phyloP scores from a whole-genome alignment of 2,888 invertebrate species.

The Chromoteleia sp. region DNA sequence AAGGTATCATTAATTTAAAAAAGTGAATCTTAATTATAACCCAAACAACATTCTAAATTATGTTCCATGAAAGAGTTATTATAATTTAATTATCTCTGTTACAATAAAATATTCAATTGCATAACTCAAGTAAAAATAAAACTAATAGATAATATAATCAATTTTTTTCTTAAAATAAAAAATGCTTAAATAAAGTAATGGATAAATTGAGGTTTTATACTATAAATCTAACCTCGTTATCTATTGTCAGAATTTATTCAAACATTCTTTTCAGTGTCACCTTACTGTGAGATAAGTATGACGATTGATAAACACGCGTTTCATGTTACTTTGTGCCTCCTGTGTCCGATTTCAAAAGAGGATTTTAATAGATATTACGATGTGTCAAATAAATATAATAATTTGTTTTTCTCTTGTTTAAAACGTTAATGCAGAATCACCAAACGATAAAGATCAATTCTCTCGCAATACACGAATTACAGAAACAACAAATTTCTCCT shows the following conservation, averaged over 20 bases:
- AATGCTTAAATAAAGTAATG: not conserved
- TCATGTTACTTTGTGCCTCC: constrained; percentile 7
- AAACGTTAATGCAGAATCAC: not conserved
- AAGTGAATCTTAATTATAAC: not conserved
- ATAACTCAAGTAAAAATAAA: not conserved
- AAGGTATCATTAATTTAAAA: not conserved
- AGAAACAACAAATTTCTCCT: constrained; percentile 16
- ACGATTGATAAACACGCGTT: constrained; percentile 16
- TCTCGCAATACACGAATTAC: not conserved
- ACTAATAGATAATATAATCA: not conserved
- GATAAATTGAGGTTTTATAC: no score
- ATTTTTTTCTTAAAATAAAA: not conserved
- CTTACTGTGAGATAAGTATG: constrained; percentile 18
- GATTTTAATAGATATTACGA: not conserved
- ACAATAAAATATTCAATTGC: not conserved
- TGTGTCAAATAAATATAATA: constrained; percentile 1
- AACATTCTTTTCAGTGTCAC: constrained; percentile 24
- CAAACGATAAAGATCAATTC: constrained; percentile 3
- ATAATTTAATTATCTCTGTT: not conserved
- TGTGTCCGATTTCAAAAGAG: constrained; percentile 10
- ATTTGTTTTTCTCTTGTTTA: constrained; percentile 2
- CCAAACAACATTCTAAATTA: not conserved
- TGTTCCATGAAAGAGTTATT: not conserved
- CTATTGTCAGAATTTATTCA: not conserved
- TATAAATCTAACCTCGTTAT: not conserved